Evolutionary conservation across 1,140 invertebrate genomes (phyloP).

Genomic region (Scaptomyza pallida): DNA sequence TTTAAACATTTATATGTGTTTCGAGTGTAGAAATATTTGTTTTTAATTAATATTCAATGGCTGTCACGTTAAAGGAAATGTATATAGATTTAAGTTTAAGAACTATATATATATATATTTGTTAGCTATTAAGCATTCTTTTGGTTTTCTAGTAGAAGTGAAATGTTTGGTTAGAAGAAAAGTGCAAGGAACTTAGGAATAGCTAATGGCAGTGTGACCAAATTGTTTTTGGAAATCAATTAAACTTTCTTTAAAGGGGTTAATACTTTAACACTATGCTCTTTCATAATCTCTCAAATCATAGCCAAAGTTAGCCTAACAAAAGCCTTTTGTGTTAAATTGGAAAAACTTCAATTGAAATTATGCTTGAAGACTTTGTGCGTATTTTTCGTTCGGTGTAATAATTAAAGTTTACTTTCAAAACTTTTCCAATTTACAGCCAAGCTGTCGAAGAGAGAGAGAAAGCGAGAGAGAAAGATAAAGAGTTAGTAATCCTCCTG

Average conservation of each 20-base stretch:
- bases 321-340: constrained; percentile 1
- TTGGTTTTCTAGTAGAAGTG: neutral
- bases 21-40: constrained; percentile 54
- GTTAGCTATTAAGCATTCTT: neutral
- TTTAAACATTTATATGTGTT: constrained; percentile 78
- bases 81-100: constrained; percentile 49
- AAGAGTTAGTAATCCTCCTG: constrained; percentile 63
- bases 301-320: neutral
- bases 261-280: neutral
- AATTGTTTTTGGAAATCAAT: neutral
- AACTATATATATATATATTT: constrained; percentile 53
- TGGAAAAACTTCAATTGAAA: constrained; percentile 1
- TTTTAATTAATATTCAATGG: constrained; percentile 68
- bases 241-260: neutral
- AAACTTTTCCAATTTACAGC: neutral
- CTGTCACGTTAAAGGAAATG: constrained; percentile 56
- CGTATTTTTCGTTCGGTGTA: neutral
- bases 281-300: neutral
- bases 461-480: neutral
- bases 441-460: neutral
- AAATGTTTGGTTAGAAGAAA: neutral
- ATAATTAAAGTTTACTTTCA: neutral
- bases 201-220: constrained; percentile 20
- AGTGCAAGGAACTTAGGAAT: neutral
- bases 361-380: neutral